Percentiles rank a stretch among this genome's conserved stretches.
phyloP scores from a whole-genome alignment of 2,797 vertebrate species.

The Pachyuromys duprasi region DNA sequence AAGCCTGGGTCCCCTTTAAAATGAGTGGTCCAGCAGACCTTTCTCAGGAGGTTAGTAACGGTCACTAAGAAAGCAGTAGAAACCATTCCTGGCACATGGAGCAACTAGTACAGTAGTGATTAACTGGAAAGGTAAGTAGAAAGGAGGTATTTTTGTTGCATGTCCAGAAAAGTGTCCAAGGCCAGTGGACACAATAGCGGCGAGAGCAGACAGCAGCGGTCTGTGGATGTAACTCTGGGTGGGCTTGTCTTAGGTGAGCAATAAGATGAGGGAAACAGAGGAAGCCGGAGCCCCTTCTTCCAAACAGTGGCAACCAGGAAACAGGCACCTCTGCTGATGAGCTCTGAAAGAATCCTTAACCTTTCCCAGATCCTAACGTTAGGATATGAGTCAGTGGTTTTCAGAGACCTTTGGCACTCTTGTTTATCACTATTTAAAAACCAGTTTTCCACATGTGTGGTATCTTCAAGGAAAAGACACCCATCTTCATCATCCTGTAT shows the following conservation, averaged over 20 bases:
- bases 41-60: not conserved
- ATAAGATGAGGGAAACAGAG: not conserved
- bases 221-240: not conserved
- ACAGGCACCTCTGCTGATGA: not conserved
- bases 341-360: not conserved
- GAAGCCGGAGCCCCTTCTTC: not conserved
- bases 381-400: not conserved
- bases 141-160: not conserved
- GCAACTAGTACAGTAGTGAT: not conserved
- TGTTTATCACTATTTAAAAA: not conserved
- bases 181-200: not conserved
- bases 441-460: not conserved
- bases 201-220: not conserved
- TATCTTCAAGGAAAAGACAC: not conserved
- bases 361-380: not conserved
- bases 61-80: not conserved
- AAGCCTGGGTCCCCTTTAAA: not conserved
- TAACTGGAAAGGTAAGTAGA: not conserved
- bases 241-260: not conserved
- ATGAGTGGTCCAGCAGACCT: not conserved
- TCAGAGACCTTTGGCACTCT: not conserved
- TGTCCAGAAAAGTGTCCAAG: not conserved
- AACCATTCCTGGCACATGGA: not conserved
- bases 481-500: not conserved
- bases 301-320: not conserved